Percentiles rank a stretch among this genome's conserved stretches.
These are phyloP conservation scores for Dicrostonyx torquatus DNA, from an alignment of 2,797 vertebrate species.

Conservation along the genomic window DNA sequence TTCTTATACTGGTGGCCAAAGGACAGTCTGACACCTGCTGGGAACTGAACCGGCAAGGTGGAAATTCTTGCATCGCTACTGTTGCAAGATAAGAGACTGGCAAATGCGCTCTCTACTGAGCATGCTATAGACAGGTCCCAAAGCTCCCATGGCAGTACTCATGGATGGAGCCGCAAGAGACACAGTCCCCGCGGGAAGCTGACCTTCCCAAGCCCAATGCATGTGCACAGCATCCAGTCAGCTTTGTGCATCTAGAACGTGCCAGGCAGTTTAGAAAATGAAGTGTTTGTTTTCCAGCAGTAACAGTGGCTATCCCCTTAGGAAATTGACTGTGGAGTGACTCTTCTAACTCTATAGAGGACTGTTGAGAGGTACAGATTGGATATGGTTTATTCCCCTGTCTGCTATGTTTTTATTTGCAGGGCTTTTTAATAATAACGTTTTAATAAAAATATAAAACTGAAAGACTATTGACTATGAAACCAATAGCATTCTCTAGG, in stretches of 20 bases:
- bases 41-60: background rate
- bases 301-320: background rate
- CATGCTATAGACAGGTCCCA: background rate
- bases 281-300: background rate
- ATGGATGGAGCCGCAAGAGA: background rate
- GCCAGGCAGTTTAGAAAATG: background rate
- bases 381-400: background rate
- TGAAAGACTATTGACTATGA: background rate
- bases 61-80: background rate
- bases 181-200: background rate
- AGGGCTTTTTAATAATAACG: background rate
- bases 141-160: background rate
- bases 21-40: background rate
- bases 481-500: slow-evolving; percentile 2
- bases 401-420: background rate
- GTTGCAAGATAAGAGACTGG: background rate
- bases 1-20: background rate
- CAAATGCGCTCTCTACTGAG: background rate
- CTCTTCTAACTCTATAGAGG: background rate
- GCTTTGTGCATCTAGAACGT: background rate
- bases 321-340: background rate
- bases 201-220: background rate
- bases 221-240: background rate
- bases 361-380: too few species aligned
- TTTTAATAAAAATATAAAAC: background rate